Base-by-base conservation (phyloP, 1,140 invertebrate genomes). In the Metaphire vulgaris region DNA sequence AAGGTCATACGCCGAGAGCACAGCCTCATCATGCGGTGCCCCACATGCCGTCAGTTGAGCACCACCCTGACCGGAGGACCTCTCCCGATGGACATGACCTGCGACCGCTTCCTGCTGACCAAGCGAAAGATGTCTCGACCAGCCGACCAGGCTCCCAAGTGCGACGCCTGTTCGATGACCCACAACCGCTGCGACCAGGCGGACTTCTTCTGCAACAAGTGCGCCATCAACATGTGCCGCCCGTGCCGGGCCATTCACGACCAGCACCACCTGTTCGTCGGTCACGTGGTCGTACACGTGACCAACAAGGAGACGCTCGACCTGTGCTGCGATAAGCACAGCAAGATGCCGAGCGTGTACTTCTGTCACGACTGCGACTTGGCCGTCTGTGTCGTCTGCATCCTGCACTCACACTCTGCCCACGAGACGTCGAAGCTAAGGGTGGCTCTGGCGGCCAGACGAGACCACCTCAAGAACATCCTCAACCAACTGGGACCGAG, bases 171-270 rank as follows among this genome's bases (percentile, higher is more conserved):
- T 56, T 6, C 41, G 6, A 6, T 56, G 6, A n/a, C n/a, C n/a
- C 41, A 21, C 21, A 21, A 56, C 6, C 41, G 41, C 41, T 12
- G 41, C 41, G 41, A 56, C 41, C 31, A 74, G 69, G 69, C 75
- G n/a, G 69, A 74, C 26, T 76, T 41, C 71, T 76, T 41, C 71
- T 76, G 75, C 69, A 74, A 68, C 41, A 76, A 76, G 41, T 76
- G 75, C 69, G 34, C 29, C 14, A 1, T 76, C 14, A 76, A 76
- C 32, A 26, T 76, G 32, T 76, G 75, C 29, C n/a, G 26, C 14
- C 21, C 21, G 29, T 76, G 75, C 69, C 31, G 68, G 0, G 1
- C 29, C 0, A 28, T 21, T 2, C 75, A 76, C 71, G 70, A 73
- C 69, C 33, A 76, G 41, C 34, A 64, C 30, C 33, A 6, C 21